phyloP scores from a whole-genome alignment of 2,797 vertebrate genomes.

The Melanotaenia pygmaea region DNA sequence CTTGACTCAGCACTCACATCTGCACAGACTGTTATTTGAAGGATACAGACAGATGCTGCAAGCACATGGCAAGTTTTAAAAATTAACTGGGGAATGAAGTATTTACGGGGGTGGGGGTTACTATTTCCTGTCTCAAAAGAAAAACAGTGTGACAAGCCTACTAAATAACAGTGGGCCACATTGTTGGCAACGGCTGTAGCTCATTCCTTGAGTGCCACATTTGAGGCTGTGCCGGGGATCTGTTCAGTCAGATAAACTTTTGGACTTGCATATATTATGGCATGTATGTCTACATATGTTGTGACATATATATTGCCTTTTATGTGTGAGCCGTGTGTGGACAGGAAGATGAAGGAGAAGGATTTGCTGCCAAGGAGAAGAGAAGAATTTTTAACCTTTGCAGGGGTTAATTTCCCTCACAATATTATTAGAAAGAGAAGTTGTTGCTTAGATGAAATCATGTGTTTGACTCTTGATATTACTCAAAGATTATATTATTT shows the following conservation, averaged over 20 bases:
- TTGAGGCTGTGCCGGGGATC: neutral
- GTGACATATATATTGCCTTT: neutral
- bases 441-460: too few relatives aligned
- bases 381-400: neutral
- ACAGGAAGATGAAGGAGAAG: neutral
- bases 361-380: neutral
- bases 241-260: slow-evolving; percentile 8
- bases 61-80: neutral
- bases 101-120: neutral
- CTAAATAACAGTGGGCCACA: neutral
- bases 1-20: neutral
- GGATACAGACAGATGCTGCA: neutral
- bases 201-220: slow-evolving; percentile 5
- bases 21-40: neutral
- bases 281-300: neutral
- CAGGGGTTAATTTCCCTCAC: too few relatives aligned
- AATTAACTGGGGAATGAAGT: neutral
- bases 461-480: too few relatives aligned
- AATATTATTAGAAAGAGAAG: too few relatives aligned
- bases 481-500: too few relatives aligned
- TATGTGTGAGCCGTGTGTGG: neutral
- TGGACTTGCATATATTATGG: neutral
- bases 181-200: neutral
- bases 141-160: neutral
- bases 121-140: slow-evolving; percentile 13